Evolutionary conservation across 2,797 vertebrate genomes (phyloP), one percentile per base, ranked within the genome.

Genomic region (Danio albolineatus): DNA sequence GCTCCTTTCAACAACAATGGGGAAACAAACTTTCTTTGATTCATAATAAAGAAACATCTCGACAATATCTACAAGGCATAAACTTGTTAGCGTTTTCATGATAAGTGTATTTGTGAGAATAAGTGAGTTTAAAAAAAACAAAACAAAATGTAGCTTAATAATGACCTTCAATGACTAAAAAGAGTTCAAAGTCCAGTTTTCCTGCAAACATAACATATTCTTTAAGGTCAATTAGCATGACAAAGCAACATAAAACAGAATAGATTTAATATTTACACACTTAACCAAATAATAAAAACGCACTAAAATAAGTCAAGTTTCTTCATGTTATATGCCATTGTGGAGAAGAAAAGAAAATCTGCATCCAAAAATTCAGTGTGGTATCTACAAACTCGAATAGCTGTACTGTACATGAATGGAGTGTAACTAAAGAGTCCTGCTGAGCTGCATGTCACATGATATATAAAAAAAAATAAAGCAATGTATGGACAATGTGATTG

Each of bases 331-430:
- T 88, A 83, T 89, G 91, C 86, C 84, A 79, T 84, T 88, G 86
- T 88, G 84, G 10, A 81, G 87, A 61, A 16, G 10, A 44, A 44
- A 73, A 28, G 6, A 8, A 16, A 49, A 48, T 94, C 91, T 93
- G 94, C 95, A 95, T 96, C 95, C 95, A 94, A 91, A 94, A 92
- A 93, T 95, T 95, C 96, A 97, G 96, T 95, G 96, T 97, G 92
- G 90, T 83, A 93, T 95, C 94, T 95, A 95, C 88, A 86, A 89
- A 88, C 36, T 51, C 28, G 7, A 61, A 61, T 36, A 28, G 41
- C 28, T 70, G 65, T 36, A 76, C 28, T 70, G 65, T 36, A 76
- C 36, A 44, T 51, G 90, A 92, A 83, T 36, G 65, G 44, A 84
- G 65, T 81, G 21, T 57, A 61, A 49, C 54, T 51, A 56, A 41